A percentile compares a stretch with the other conserved stretches of the same genome.
phyloP scores from a whole-genome alignment of 2,888 invertebrate species.

The Aphodius granarius region DNA sequence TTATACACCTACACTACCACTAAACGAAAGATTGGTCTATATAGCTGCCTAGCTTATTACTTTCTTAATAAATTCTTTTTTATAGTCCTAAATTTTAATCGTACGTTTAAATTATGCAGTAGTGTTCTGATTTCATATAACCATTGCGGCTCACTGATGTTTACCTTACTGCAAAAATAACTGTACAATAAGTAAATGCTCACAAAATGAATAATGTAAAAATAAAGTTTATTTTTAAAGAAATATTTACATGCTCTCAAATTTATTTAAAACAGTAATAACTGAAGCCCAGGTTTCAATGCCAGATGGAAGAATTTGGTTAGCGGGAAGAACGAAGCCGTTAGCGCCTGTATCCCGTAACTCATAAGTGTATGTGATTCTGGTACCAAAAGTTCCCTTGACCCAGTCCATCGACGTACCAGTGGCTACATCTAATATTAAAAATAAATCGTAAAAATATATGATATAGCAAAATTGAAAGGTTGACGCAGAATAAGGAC shows the following conservation, averaged over 20 bases:
- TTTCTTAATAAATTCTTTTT: no score
- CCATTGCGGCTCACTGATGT: no score
- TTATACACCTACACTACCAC: not conserved
- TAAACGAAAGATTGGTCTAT: not conserved
- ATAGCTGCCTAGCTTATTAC: not conserved
- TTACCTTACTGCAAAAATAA: no score
- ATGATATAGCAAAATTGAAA: not conserved
- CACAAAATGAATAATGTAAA: no score
- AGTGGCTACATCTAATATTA: conserved; percentile 61
- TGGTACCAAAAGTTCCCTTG: conserved; percentile 65
- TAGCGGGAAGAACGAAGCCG: conserved; percentile 69
- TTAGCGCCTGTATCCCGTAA: conserved; percentile 68
- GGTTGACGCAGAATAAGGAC: not conserved
- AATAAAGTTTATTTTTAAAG: conserved; percentile 3
- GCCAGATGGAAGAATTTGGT: conserved; percentile 64
- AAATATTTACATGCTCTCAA: conserved; percentile 35
- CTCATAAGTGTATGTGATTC: conserved; percentile 70
- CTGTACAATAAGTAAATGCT: no score
- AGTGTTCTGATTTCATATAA: no score
- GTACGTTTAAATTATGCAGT: no score
- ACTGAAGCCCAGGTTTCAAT: conserved; percentile 61
- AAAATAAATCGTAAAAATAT: not conserved
- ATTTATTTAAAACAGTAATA: conserved; percentile 56
- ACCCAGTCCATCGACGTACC: conserved; percentile 77
- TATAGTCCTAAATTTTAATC: no score